A percentile compares a stretch with the other conserved stretches of the same genome.
Conservation (phyloP, 92 coral and sea anemone species). For the Isaurus tuberculatus region DNA sequence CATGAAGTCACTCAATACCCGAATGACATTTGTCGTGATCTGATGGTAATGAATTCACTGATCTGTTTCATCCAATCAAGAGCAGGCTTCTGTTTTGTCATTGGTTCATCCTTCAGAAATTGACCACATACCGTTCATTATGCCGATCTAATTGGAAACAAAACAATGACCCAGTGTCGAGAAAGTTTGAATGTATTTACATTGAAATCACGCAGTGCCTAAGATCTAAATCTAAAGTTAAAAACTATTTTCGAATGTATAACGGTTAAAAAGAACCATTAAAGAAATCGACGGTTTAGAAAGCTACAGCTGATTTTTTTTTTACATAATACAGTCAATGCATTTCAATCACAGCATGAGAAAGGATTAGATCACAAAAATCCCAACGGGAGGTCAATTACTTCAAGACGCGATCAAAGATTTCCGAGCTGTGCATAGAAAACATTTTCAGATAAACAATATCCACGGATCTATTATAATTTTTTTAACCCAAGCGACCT, state of each 20-base stretch:
- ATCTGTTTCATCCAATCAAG: slow-evolving; percentile 47
- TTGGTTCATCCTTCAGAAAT: slow-evolving; percentile 34
- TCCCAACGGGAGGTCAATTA: slow-evolving; percentile 45
- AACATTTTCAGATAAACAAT: slow-evolving; percentile 19
- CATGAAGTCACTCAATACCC: slow-evolving; percentile 7
- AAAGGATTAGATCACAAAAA: slow-evolving; percentile 27
- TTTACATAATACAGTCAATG: not conserved
- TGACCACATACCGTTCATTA: slow-evolving; percentile 33
- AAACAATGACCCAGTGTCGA: slow-evolving; percentile 82
- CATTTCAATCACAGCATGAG: slow-evolving; percentile 27
- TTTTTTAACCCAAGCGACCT: not conserved
- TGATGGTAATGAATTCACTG: slow-evolving; percentile 72
- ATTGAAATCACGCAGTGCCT: slow-evolving; percentile 9
- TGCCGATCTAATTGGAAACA: slow-evolving; percentile 68
- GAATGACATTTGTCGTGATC: slow-evolving; percentile 41
- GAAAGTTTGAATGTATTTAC: slow-evolving; percentile 59
- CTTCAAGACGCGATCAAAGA: slow-evolving; percentile 41
- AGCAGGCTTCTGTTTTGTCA: slow-evolving; percentile 63
- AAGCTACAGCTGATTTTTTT: not conserved
- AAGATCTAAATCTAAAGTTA: not conserved
- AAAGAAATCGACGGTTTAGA: not conserved
- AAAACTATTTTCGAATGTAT: not conserved
- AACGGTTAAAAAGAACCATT: not conserved
- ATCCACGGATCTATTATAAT: too few species aligned
- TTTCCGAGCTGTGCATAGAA: slow-evolving; percentile 20